Evolutionary conservation across 2,113 vertebrate genomes (phyloP).

Genomic region (Anarrhichthys ocellatus): DNA sequence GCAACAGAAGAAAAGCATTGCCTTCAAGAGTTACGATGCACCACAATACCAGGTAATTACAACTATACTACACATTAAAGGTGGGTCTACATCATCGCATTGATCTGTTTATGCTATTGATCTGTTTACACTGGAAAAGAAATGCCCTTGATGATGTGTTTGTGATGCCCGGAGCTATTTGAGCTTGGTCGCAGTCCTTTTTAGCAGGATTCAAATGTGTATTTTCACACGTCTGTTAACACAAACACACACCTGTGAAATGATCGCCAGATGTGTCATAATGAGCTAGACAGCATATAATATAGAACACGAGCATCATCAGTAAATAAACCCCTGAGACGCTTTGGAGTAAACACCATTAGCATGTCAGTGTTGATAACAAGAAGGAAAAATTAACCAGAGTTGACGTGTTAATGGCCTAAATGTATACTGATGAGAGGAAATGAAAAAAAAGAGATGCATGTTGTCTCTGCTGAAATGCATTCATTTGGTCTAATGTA

Average conservation of each 20-base stretch:
- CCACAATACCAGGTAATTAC: conserved; percentile 32
- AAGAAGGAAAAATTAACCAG: not conserved
- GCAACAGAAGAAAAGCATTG: conserved; percentile 20
- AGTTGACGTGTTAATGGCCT: not conserved
- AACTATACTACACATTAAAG: conserved; percentile 23
- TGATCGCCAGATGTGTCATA: not conserved
- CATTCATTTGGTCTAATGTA: not conserved
- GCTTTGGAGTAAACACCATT: conserved; percentile 29
- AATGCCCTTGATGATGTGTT: conserved; percentile 32
- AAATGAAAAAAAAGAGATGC: no score
- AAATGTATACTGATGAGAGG: no score
- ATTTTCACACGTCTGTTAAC: not conserved
- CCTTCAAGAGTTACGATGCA: conserved; percentile 10
- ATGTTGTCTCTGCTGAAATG: no score
- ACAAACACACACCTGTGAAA: not conserved
- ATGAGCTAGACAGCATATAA: not conserved
- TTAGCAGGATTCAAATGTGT: conserved; percentile 8
- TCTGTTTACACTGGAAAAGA: conserved; percentile 56
- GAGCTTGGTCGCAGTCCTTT: not conserved
- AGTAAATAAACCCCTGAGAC: not conserved
- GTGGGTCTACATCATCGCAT: conserved; percentile 34
- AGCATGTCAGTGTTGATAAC: conserved; percentile 31
- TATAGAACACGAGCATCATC: not conserved
- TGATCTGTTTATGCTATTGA: conserved; percentile 65
- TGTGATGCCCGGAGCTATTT: conserved; percentile 28